Conservation (phyloP, 1,140 invertebrate species). For the Euborellia annulipes region DNA sequence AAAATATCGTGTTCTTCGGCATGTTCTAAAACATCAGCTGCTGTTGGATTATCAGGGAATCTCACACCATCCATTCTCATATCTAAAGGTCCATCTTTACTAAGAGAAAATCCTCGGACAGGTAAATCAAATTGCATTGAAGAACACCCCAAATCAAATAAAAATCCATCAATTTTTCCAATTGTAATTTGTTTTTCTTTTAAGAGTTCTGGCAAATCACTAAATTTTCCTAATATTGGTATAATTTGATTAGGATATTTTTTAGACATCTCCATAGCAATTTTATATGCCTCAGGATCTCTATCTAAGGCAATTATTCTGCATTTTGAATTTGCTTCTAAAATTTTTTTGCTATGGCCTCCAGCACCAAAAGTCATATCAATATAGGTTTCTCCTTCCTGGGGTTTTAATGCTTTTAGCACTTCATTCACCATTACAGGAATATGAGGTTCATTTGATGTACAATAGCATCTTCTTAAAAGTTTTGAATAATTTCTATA, state of each 20-base stretch:
- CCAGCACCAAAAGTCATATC: slow-evolving; percentile 93
- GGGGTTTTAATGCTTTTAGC: slow-evolving; percentile 44
- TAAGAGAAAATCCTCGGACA: slow-evolving; percentile 71
- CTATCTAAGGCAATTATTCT: slow-evolving; percentile 71
- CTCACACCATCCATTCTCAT: slow-evolving; percentile 86
- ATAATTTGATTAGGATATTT: slow-evolving; percentile 52
- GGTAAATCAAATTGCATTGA: slow-evolving; percentile 84
- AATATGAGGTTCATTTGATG: slow-evolving; percentile 30
- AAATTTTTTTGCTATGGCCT: slow-evolving; percentile 57
- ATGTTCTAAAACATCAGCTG: slow-evolving; percentile 67
- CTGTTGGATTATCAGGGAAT: slow-evolving; percentile 54
- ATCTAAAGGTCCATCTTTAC: slow-evolving; percentile 72
- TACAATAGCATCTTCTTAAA: neutral
- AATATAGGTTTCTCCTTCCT: slow-evolving; percentile 42
- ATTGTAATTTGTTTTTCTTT: slow-evolving; percentile 35
- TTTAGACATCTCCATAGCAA: slow-evolving; percentile 42
- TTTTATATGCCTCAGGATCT: slow-evolving; percentile 60
- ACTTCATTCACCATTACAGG: slow-evolving; percentile 59
- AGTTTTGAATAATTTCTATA: no score
- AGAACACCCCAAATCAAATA: slow-evolving; percentile 92
- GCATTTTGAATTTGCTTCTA: slow-evolving; percentile 34
- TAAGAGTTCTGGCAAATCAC: slow-evolving; percentile 60
- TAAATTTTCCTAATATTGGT: slow-evolving; percentile 72
- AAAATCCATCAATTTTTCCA: slow-evolving; percentile 63
- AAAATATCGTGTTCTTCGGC: slow-evolving; percentile 61